Evolutionary conservation across 2,888 invertebrate species (phyloP), one percentile per base, ranked within the genome.

Genomic region (Rhagonycha lutea): DNA sequence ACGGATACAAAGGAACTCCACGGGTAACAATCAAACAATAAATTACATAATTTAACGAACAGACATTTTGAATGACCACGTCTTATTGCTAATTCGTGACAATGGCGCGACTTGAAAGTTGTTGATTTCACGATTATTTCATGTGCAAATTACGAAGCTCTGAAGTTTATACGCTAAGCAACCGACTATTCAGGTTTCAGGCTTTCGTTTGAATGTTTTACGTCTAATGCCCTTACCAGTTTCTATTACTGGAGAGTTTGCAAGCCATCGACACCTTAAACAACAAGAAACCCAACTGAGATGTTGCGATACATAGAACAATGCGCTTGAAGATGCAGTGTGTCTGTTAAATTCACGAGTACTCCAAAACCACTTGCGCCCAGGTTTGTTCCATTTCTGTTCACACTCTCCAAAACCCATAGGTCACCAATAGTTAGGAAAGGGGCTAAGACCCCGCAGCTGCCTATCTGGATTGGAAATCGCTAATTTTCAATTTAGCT

Each of bases 1-100:
- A 47, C 47, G 47, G n/a, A 7, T 47, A 65, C 63, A 65, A 65
- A 65, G 63, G 63, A 24, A 23, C 63, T 24, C 26, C 24, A 14
- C n/a, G 24, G 10, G 61, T 62, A 62, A 70, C 28, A 70, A 70
- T 70, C 70, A 61, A 29, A 65, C 60, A 24, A 24, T 47, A 72
- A 72, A 72, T 65, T 72, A 72, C 18, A 62, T 14, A 65, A 65
- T 65, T 72, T 72, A 72, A 47, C 71, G 3, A 65, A 67, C 71
- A 67, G 71, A 67, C 71, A 65, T 32, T 60, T 24, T 24, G 65
- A 72, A 72, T 67, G 71, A 60, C 71, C 71, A 67, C 23, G 65
- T 60, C 67, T 28, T 72, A 72, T 72, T 72, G 71, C 47, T 60
- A 72, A 72, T 65, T 72, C 67, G 71, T 72, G 71, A 72, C 71